These are phyloP conservation scores for Hyperoodon ampullatus DNA, from an alignment of 2,113 vertebrate genomes.

Conservation along the genomic window DNA sequence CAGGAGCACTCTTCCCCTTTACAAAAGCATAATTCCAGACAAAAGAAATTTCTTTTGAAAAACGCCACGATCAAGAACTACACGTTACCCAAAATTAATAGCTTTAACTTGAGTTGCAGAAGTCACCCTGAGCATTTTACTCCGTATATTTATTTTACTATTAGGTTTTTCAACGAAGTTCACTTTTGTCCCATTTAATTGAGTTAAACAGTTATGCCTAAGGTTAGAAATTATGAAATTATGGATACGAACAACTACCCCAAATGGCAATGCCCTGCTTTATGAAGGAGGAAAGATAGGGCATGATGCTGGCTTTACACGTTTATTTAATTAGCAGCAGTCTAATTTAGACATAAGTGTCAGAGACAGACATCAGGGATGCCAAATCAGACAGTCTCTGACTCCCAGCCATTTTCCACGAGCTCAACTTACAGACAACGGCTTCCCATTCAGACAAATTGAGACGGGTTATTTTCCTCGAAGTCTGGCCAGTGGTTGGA, in stretches of 20 bases:
- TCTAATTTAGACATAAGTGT: slow-evolving; percentile 80
- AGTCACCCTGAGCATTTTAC: slow-evolving; percentile 54
- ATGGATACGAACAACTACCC: slow-evolving; percentile 62
- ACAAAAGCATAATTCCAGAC: background rate
- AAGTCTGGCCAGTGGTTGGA: background rate
- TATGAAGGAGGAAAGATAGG: slow-evolving; percentile 64
- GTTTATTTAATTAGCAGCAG: slow-evolving; percentile 78
- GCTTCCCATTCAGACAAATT: slow-evolving; percentile 48
- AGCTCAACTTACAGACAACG: slow-evolving; percentile 32
- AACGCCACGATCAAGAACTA: background rate
- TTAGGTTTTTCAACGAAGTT: slow-evolving; percentile 71
- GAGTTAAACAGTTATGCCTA: slow-evolving; percentile 76
- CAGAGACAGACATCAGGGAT: slow-evolving; percentile 78
- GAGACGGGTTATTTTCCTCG: slow-evolving; percentile 12
- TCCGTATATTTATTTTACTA: slow-evolving; percentile 64
- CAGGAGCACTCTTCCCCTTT: background rate
- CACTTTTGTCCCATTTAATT: slow-evolving; percentile 75
- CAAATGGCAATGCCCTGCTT: slow-evolving; percentile 65
- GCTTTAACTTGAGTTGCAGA: slow-evolving; percentile 35
- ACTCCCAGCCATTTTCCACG: slow-evolving; percentile 64
- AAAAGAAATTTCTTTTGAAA: slow-evolving; percentile 21
- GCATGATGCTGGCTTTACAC: slow-evolving; percentile 59
- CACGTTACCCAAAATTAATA: slow-evolving; percentile 43
- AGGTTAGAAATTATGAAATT: slow-evolving; percentile 78
- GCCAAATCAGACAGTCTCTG: slow-evolving; percentile 72